Percentiles rank a stretch among this genome's conserved stretches.
phyloP scores from a whole-genome alignment of 2,888 invertebrate genomes.

The Perithous albicinctus region DNA sequence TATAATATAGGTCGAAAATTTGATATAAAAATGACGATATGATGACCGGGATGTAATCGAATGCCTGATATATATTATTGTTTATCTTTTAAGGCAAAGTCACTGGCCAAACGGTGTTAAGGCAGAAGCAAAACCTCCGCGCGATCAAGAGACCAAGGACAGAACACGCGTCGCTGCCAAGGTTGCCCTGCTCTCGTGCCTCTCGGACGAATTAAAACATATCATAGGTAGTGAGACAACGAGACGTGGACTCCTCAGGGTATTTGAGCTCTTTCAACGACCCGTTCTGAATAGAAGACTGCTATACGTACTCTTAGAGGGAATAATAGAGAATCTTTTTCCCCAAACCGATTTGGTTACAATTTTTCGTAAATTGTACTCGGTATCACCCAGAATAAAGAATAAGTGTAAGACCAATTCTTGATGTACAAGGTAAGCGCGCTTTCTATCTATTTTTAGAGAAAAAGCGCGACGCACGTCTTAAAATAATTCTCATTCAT shows the following conservation, averaged over 20 bases:
- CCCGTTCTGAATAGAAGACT: conserved; percentile 94
- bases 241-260: conserved; percentile 91
- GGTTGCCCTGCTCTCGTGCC: conserved; percentile 92
- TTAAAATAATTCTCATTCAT: conserved; percentile 51
- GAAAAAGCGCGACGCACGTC: conserved; percentile 7
- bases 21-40: too few relatives aligned
- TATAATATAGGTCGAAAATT: too few relatives aligned
- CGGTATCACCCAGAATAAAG: conserved; percentile 86
- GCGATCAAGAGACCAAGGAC: conserved; percentile 88
- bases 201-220: conserved; percentile 96
- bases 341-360: conserved; percentile 91
- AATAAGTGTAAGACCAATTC: conserved; percentile 75
- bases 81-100: conserved; percentile 85
- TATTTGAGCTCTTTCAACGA: conserved; percentile 95
- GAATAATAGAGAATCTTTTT: conserved; percentile 91
- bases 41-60: too few relatives aligned
- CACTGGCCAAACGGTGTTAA: conserved; percentile 88
- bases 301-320: conserved; percentile 93
- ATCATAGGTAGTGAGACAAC: conserved; percentile 96
- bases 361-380: conserved; percentile 91
- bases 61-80: conserved; percentile 6
- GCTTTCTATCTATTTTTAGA: background rate
- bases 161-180: conserved; percentile 94
- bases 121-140: conserved; percentile 85
- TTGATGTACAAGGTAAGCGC: conserved; percentile 69